Evolutionary conservation across 2,797 vertebrate species (phyloP).

Genomic region (Acanthurus tractus): DNA sequence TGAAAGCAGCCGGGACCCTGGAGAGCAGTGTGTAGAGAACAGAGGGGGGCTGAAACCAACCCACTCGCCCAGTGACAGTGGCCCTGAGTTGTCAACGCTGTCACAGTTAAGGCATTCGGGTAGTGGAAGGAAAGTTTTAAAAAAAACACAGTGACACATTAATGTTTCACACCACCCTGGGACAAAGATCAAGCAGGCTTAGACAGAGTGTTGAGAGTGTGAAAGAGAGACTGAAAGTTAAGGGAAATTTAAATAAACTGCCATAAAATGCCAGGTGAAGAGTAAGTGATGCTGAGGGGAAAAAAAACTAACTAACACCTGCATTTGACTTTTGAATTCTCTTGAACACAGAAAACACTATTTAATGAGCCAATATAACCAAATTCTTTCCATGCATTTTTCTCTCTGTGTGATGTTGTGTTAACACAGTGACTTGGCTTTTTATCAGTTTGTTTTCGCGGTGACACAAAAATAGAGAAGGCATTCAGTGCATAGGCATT

Average conservation of each 20-base stretch:
- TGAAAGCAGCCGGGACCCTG: slow-evolving; percentile 60
- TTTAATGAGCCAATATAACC: background rate
- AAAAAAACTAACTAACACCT: slow-evolving; percentile 1
- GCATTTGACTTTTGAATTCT: slow-evolving; percentile 22
- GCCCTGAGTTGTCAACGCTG: slow-evolving; percentile 58
- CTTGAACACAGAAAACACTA: background rate
- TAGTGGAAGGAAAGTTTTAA: background rate
- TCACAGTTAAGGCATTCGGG: slow-evolving; percentile 52
- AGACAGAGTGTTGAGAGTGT: background rate
- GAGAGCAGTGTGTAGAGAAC: slow-evolving; percentile 34
- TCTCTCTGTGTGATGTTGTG: background rate
- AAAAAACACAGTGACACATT: slow-evolving; percentile 23
- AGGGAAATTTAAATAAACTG: slow-evolving; percentile 55
- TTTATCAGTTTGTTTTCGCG: background rate
- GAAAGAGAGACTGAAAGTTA: slow-evolving; percentile 58
- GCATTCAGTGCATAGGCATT: background rate
- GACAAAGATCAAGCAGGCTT: background rate
- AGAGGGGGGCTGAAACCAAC: slow-evolving; percentile 39
- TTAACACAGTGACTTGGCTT: background rate
- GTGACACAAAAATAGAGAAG: background rate
- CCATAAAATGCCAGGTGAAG: slow-evolving; percentile 28
- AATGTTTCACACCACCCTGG: slow-evolving; percentile 50
- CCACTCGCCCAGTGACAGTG: slow-evolving; percentile 44
- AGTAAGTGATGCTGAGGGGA: background rate
- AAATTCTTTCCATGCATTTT: background rate